A percentile compares a stretch with the other conserved stretches of the same genome.
phyloP scores from a whole-genome alignment of 1,140 invertebrate species.

The Drosophila sp. region DNA sequence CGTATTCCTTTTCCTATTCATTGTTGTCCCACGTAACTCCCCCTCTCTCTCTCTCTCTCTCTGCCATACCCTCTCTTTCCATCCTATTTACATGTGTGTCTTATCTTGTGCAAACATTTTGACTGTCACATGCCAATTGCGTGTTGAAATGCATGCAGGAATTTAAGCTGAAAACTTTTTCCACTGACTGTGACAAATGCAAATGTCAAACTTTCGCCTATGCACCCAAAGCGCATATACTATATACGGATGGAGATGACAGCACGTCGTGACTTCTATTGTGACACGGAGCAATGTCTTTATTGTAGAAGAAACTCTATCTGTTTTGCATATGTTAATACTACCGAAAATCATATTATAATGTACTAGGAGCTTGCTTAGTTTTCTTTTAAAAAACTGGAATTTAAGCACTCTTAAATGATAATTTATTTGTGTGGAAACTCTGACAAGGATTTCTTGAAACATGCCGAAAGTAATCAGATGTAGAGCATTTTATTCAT shows the following conservation, averaged over 20 bases:
- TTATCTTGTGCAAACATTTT: conserved; percentile 53
- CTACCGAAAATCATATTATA: too few species aligned
- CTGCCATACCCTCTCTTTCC: neutral
- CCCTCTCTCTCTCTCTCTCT: neutral
- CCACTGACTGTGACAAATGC: conserved; percentile 55
- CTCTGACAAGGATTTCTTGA: too few species aligned
- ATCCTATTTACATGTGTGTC: conserved; percentile 10
- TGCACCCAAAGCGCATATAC: conserved; percentile 16
- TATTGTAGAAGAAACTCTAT: too few species aligned
- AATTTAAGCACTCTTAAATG: too few species aligned
- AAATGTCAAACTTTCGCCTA: conserved; percentile 52
- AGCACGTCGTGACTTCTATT: neutral
- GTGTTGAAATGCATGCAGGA: conserved; percentile 58
- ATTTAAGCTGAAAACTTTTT: conserved; percentile 60
- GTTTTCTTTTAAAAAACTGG: too few species aligned
- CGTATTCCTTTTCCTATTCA: conserved; percentile 24
- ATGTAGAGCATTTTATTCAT: too few species aligned
- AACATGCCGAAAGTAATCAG: too few species aligned
- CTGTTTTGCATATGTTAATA: too few species aligned
- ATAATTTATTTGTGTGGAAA: too few species aligned
- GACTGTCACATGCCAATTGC: conserved; percentile 58
- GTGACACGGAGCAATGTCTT: neutral
- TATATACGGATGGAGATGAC: neutral
- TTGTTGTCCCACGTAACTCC: conserved; percentile 18
- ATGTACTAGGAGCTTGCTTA: too few species aligned